Evolutionary conservation across 2,888 invertebrate species (phyloP), one percentile per base, ranked within the genome.

Genomic region (Drosophila robusta): DNA sequence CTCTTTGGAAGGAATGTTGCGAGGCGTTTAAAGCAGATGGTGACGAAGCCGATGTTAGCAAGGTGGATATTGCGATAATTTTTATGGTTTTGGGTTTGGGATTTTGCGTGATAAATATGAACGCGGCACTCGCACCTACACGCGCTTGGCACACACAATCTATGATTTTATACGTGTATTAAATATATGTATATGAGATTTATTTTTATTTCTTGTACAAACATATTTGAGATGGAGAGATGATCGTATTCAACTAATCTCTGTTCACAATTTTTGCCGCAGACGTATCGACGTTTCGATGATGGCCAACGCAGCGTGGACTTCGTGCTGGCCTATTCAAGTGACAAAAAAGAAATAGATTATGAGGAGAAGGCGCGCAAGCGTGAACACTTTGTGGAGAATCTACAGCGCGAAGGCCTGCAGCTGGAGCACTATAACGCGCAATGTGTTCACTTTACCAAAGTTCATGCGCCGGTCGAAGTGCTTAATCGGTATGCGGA

Each of bases 401-500:
- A 95, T 91, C 92, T 96, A 63, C 92, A 92, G 77, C 93, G 93
- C 9, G 95, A 94, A 78, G 95, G 95, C 22, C 88, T 95, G 0
- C 91, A 93, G 56, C 86, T 95, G 78, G 95, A 95, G 88, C 92
- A 93, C 70, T 95, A 95, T 80, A 93, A 94, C 73, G 94, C 94
- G 52, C 94, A 95, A 75, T 93, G 94, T 45, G 93, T 95, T 72
- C 93, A 94, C 88, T 96, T 95, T 90, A 93, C 95, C 8, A 96
- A 96, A 93, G 93, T 97, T 32, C 95, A 96, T 90, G 96, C 95
- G 0, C 95, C 96, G 0, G 92, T 93, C 87, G 95, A 95, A 79
- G 95, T 96, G 1, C 91, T 96, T 18, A 93, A 94, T 65, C 93
- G 95, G 75, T 96, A 96, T 90, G 95, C 95, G 36, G 96, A 96